Evolutionary conservation across 2,888 invertebrate genomes (phyloP), one percentile per base, ranked within the genome.

Genomic region (Polymixis lichenea): DNA sequence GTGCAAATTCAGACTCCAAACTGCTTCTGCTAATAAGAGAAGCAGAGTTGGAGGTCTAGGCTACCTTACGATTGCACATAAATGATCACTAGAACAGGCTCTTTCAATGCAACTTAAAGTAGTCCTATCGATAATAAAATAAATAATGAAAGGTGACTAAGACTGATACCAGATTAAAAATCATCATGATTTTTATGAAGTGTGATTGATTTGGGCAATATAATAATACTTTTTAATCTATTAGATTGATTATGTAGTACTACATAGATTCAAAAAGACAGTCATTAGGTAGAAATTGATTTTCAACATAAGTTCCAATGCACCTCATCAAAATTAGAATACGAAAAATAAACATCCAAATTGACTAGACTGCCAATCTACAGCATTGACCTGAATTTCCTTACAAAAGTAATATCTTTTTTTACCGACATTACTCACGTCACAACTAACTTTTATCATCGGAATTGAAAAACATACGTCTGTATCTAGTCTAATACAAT

Each of bases 211-310:
- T 64, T 15, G n/a, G 19, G 43, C 51, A 32, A 78, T 77, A 43
- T 68, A 51, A 22, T 13, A 78, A 13, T 53, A 77, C 53, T 22
- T 77, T 53, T 53, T 77, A 77, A 76, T 66, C 77, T 53, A 46
- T 1, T 17, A 22, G 66, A 76, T 77, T 58, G 38, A 32, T 17
- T 38, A 17, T 2, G 38, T 6, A 38, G 38, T 43, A 55, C 19
- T 75, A 38, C 17, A 17, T 32, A 0, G 25, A 72, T 15, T 22
- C 51, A 38, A n/a, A n/a, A 0, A 32, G 28, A 2, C 17, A 7
- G 13, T 22, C 8, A 15, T n/a, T n/a, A 3, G 11, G n/a, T 11
- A n/a, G 13, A 19, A 4, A 62, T n/a, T 7, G 2, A n/a, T 7
- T 70, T 70, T n/a, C 5, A 22, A 46, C 17, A 58, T 43, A 43